Conservation (phyloP, 1,140 invertebrate species). For the Drosophila nebulosa region DNA sequence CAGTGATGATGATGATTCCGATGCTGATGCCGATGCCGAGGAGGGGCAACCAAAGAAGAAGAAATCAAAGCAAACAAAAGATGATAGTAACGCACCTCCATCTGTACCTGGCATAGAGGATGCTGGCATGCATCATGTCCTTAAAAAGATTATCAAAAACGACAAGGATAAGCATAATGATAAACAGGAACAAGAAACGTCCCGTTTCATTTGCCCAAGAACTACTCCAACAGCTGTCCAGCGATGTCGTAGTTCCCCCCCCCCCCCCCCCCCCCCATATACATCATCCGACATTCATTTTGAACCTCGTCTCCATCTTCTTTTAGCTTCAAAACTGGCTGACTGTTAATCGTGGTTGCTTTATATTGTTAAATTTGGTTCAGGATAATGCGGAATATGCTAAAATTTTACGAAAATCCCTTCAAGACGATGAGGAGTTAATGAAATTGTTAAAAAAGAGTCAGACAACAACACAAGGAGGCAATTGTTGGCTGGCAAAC, state of each 20-base stretch:
- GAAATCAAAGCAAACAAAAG: not conserved
- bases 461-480: conserved; percentile 81
- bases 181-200: conserved; percentile 26
- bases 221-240: conserved; percentile 79
- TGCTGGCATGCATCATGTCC: conserved; percentile 88
- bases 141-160: conserved; percentile 89
- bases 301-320: no score
- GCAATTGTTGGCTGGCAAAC: conserved; percentile 83
- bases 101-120: conserved; percentile 86
- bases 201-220: conserved; percentile 81
- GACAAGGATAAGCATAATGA: conserved; percentile 82
- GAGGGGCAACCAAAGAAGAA: conserved; percentile 20
- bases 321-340: conserved; percentile 82
- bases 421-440: conserved; percentile 32
- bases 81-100: not conserved
- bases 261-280: no score
- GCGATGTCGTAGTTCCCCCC: conserved; percentile 38
- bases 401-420: not conserved
- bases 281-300: no score
- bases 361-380: conserved; percentile 83
- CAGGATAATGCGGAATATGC: conserved; percentile 80
- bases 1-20: conserved; percentile 21
- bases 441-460: conserved; percentile 73
- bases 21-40: conserved; percentile 1
- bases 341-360: conserved; percentile 84